Percentiles rank a stretch among this genome's conserved stretches.
These are phyloP conservation scores for Caradrina clavipalpis DNA, from an alignment of 2,888 invertebrate species.

Conservation along the genomic window DNA sequence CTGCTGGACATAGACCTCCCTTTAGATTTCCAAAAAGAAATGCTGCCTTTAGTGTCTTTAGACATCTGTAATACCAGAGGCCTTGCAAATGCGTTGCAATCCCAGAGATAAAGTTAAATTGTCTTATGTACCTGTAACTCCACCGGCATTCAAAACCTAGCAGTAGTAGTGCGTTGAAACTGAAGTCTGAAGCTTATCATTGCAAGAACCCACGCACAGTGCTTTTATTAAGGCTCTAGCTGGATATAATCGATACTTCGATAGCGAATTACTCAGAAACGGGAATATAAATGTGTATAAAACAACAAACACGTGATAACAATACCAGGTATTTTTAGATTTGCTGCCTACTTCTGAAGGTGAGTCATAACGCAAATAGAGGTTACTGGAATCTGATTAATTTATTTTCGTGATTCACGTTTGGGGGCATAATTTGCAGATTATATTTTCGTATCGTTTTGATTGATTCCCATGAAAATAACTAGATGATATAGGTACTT, in stretches of 20 bases:
- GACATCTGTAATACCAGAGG: no score
- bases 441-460: background rate
- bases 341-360: constrained; percentile 9
- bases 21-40: no score
- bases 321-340: constrained; percentile 31
- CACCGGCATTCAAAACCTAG: no score
- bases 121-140: no score
- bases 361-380: constrained; percentile 6
- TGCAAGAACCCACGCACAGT: background rate
- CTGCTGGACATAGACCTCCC: no score
- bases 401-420: background rate
- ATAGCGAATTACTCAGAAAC: constrained; percentile 29
- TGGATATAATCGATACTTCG: constrained; percentile 18
- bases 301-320: constrained; percentile 34
- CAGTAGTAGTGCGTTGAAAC: background rate
- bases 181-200: background rate
- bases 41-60: no score
- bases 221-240: constrained; percentile 15
- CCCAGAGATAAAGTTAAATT: no score
- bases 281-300: constrained; percentile 16
- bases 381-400: constrained; percentile 5
- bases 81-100: no score
- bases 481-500: background rate
- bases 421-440: background rate
- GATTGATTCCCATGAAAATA: background rate